These are phyloP conservation scores for Amblyopsis rosae DNA, from an alignment of 2,113 vertebrate species.

Conservation along the genomic window DNA sequence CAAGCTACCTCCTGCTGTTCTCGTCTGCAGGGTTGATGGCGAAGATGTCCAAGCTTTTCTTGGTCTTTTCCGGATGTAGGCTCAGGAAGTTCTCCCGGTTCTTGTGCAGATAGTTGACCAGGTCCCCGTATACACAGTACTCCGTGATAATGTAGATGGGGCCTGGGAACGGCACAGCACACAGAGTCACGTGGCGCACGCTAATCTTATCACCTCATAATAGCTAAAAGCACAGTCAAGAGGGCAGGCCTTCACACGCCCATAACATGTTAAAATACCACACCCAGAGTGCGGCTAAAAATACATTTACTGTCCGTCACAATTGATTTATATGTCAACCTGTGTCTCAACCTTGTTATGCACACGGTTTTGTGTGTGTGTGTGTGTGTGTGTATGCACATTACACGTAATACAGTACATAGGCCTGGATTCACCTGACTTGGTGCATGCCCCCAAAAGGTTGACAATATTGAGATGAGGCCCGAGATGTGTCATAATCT, in stretches of 20 bases:
- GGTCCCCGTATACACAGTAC: slow-evolving; percentile 96
- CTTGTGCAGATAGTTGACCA: slow-evolving; percentile 98
- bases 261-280: slow-evolving; percentile 67
- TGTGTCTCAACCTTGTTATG: neutral
- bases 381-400: neutral
- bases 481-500: slow-evolving; percentile 99
- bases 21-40: slow-evolving; percentile 93
- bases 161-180: slow-evolving; percentile 74
- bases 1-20: slow-evolving; percentile 89
- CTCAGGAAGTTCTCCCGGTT: slow-evolving; percentile 93
- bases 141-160: slow-evolving; percentile 99
- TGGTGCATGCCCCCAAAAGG: slow-evolving; percentile 95
- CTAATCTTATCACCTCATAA: slow-evolving; percentile 74
- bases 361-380: neutral
- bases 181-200: slow-evolving; percentile 41
- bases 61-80: slow-evolving; percentile 87
- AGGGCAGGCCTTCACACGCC: slow-evolving; percentile 47
- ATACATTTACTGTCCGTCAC: slow-evolving; percentile 14
- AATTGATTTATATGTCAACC: neutral
- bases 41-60: slow-evolving; percentile 96
- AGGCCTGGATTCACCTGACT: slow-evolving; percentile 83
- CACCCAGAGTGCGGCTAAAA: slow-evolving; percentile 34
- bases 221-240: slow-evolving; percentile 60
- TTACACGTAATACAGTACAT: neutral
- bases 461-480: slow-evolving; percentile 98